These are phyloP conservation scores for Mus caroli DNA, from an alignment of 2,797 vertebrate genomes.

Conservation along the genomic window DNA sequence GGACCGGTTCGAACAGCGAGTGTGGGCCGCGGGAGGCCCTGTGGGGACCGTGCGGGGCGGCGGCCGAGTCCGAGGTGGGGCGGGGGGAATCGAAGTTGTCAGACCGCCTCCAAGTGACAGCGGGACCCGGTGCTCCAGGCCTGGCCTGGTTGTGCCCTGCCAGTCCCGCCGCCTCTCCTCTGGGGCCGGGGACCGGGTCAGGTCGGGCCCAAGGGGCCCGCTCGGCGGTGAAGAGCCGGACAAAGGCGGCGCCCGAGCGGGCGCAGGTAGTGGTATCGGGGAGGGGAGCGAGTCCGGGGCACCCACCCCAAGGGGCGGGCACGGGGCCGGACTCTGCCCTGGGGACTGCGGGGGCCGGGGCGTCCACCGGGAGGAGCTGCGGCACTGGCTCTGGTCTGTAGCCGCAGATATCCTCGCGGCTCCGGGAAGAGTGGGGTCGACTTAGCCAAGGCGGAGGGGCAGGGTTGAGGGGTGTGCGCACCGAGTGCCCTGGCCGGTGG, in stretches of 20 bases:
- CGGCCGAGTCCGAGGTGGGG: slow-evolving; percentile 79
- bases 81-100: slow-evolving; percentile 83
- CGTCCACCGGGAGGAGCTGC: slow-evolving; percentile 73
- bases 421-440: slow-evolving; percentile 71
- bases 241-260: slow-evolving; percentile 83
- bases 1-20: slow-evolving; percentile 80
- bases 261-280: slow-evolving; percentile 83
- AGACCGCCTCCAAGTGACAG: slow-evolving; percentile 85
- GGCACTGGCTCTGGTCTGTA: slow-evolving; percentile 43
- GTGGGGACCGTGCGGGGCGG: slow-evolving; percentile 72
- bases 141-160: slow-evolving; percentile 66
- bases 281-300: slow-evolving; percentile 73
- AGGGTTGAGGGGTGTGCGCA: slow-evolving; percentile 5
- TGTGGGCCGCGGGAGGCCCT: slow-evolving; percentile 81
- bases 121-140: slow-evolving; percentile 72
- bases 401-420: neutral
- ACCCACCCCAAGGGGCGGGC: slow-evolving; percentile 75
- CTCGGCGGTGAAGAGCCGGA: slow-evolving; percentile 75
- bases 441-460: slow-evolving; percentile 45
- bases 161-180: slow-evolving; percentile 18
- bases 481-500: slow-evolving; percentile 27
- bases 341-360: slow-evolving; percentile 68
- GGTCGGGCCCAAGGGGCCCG: slow-evolving; percentile 80
- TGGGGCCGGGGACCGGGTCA: slow-evolving; percentile 72
- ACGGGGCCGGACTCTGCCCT: slow-evolving; percentile 71